Evolutionary conservation across 2,888 invertebrate species (phyloP).

Genomic region (Protophormia terraenovae): DNA sequence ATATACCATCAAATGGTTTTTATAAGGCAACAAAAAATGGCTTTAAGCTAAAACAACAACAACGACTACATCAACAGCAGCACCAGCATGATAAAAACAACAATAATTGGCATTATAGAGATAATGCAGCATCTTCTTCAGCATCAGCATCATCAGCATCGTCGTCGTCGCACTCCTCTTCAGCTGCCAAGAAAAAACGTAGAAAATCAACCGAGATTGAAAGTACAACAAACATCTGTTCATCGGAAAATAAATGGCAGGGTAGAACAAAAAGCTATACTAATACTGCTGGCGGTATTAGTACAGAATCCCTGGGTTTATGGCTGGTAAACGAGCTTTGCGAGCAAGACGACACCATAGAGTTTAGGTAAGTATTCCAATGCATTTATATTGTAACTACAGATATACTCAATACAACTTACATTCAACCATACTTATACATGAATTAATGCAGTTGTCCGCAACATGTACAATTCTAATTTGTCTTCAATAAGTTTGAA

Average conservation of each 20-base stretch:
- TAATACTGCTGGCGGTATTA: slow-evolving; percentile 59
- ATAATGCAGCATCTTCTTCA: slow-evolving; percentile 40
- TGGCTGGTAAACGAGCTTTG: slow-evolving; percentile 76
- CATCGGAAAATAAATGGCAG: slow-evolving; percentile 72
- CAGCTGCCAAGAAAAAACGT: slow-evolving; percentile 61
- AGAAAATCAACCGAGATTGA: slow-evolving; percentile 57
- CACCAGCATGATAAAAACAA: slow-evolving; percentile 57
- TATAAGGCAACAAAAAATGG: slow-evolving; percentile 50
- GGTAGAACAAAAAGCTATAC: slow-evolving; percentile 66
- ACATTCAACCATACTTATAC: not conserved
- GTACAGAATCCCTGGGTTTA: slow-evolving; percentile 70
- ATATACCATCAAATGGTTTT: slow-evolving; percentile 38
- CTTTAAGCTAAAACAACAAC: slow-evolving; percentile 50
- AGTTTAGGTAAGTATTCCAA: slow-evolving; percentile 74
- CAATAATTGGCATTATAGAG: slow-evolving; percentile 47
- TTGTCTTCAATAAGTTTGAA: slow-evolving; percentile 22
- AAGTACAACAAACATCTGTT: slow-evolving; percentile 65
- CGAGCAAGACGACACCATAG: slow-evolving; percentile 72
- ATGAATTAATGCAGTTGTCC: not conserved
- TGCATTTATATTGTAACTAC: not conserved
- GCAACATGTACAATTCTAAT: slow-evolving; percentile 5
- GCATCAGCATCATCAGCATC: too few species aligned
- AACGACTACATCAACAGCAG: slow-evolving; percentile 1
- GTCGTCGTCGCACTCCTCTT: not conserved
- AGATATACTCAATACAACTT: not conserved